phyloP scores from a whole-genome alignment of 2,113 vertebrate genomes.

The Butorides virescens region DNA sequence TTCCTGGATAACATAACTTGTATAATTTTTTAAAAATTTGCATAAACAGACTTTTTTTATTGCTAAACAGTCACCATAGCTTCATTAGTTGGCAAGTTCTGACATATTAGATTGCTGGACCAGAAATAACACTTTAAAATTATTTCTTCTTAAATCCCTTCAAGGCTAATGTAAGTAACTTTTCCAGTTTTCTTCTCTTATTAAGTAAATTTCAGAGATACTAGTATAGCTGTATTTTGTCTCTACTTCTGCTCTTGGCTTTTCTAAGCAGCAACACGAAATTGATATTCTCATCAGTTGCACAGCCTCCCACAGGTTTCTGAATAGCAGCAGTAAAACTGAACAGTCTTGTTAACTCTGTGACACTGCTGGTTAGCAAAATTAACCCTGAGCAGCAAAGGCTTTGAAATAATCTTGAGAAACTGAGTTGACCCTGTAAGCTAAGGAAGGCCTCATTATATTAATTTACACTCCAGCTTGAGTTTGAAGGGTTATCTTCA shows the following conservation, averaged over 20 bases:
- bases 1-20: not conserved
- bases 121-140: not conserved
- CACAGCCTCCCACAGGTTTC: slow-evolving; percentile 3
- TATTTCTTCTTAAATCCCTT: not conserved
- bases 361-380: slow-evolving; percentile 3
- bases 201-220: not conserved
- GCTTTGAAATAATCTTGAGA: not conserved
- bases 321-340: slow-evolving; percentile 46
- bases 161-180: not conserved
- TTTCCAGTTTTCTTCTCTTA: not conserved
- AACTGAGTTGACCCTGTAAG: not conserved
- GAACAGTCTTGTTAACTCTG: slow-evolving; percentile 5
- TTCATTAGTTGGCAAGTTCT: not conserved
- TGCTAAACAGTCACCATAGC: not conserved
- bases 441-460: not conserved
- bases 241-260: not conserved
- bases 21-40: not conserved
- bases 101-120: not conserved
- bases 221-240: not conserved
- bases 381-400: not conserved
- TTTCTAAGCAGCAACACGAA: not conserved
- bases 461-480: not conserved
- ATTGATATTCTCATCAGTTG: slow-evolving; percentile 51
- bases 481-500: not conserved
- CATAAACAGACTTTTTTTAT: not conserved